Evolutionary conservation across 2,797 vertebrate species (phyloP), one percentile per base, ranked within the genome.

Genomic region (Acanthiza pusilla): DNA sequence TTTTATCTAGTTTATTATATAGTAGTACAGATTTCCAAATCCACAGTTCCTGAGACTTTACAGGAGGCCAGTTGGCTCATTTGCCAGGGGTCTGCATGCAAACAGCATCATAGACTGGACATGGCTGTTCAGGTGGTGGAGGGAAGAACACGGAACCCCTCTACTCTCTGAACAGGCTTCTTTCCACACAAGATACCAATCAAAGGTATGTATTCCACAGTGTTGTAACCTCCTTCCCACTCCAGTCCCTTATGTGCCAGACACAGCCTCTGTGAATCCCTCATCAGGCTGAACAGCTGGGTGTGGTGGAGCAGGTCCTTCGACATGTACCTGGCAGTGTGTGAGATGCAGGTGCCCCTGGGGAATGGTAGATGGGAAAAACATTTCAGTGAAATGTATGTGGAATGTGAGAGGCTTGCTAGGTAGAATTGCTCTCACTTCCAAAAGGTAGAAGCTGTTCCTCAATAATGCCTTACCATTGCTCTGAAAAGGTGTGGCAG

Each of bases 281-380:
- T 63, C 43, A 55, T 42, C 8, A 55, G 47, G 48, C 12, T n/a
- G 43, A 93, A 54, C 16, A 74, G 27, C 29, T 66, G 51, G 32
- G 20, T 45, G 27, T 13, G 34, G 50, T 30, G 18, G 32, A 78
- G 42, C 58, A 76, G 45, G 77, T 45, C 30, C 27, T 89, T 43
- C 55, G 68, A 50, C 19, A 32, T 0, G 1, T 13, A 72, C 34
- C 19, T 54, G 45, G 43, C 47, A 87, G 51, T 22, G 70, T 34
- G 18, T 0, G 0, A 85, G 54, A 86, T 36, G 55, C 43, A 68
- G 45, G 36, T 54, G 62, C 21, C 60, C 34, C 43, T 4, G 0
- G 29, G 66, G 50, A 47, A 71, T 2, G 1, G 32, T 19, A 75
- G 74, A 22, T 29, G 38, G 47, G 32, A 71, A 71, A 94, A 93